Evolutionary conservation across 2,113 vertebrate genomes (phyloP), one percentile per base, ranked within the genome.

Genomic region (Anguilla rostrata): DNA sequence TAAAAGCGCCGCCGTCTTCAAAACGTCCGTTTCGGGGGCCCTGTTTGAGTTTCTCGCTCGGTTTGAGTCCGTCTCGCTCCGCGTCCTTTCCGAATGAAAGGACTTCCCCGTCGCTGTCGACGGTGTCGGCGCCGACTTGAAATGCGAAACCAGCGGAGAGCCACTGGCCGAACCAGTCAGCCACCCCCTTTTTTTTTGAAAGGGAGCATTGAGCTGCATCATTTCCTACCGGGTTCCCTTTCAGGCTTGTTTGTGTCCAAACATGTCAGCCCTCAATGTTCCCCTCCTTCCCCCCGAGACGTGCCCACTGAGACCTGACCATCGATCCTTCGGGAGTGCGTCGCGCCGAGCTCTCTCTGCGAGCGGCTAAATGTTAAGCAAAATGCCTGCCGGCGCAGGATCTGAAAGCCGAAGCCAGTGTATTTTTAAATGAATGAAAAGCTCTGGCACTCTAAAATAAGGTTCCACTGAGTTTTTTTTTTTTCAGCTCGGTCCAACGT

Each of bases 211-310:
- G 29, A 39, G 56, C 22, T 29, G 56, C n/a, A 6, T 41, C 9
- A n/a, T 53, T 78, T 82, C 81, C 16, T 34, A 41, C 60, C 18
- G 41, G 39, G 39, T 75, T 46, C 6, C 57, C 49, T 75, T 66
- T 49, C 60, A 82, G 1, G 39, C 8, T 83, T 78, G 82, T 87
- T 60, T 87, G 34, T 81, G 41, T 84, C 49, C 71, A 53, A 78
- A 87, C 63, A 87, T 57, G 60, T 53, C 60, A 83, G 56, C 78
- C 79, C 78, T 81, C 40, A 83, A 53, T 83, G 63, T 46, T n/a
- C 43, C 1, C 5, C 26, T 78, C 39, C 49, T 11, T 53, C 75
- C 40, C 57, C 56, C 29, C 3, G 18, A 41, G 22, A 43, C 16
- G 16, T 16, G 39, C 82, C 43, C 20, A 0, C n/a, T 75, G 26